Evolutionary conservation across 2,113 vertebrate genomes (phyloP).

Genomic region (Phaetusa simplex): DNA sequence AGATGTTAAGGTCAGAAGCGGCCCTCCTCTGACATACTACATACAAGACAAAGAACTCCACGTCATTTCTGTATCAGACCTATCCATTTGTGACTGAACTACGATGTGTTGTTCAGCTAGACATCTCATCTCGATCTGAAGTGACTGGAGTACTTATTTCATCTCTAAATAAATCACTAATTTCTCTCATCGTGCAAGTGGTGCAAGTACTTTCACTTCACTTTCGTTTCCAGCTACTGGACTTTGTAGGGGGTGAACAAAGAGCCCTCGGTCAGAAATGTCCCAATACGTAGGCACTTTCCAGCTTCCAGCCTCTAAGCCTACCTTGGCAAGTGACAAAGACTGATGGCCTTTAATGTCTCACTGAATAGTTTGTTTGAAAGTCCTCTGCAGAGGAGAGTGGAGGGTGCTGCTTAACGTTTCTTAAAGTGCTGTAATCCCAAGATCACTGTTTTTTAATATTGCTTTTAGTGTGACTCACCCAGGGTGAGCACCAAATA

Average conservation of each 20-base stretch:
- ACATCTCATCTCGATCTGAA: not conserved
- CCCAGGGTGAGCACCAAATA: not conserved
- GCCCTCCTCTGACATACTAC: not conserved
- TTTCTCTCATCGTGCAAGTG: not conserved
- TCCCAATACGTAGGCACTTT: not conserved
- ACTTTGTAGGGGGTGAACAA: not conserved
- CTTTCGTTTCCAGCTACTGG: not conserved
- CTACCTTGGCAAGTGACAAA: not conserved
- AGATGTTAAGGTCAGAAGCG: not conserved
- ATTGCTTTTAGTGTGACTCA: not conserved
- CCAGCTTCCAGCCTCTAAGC: not conserved
- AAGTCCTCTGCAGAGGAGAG: not conserved
- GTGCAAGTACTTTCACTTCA: not conserved
- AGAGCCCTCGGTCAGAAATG: not conserved
- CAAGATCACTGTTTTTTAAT: not conserved
- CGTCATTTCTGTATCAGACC: not conserved
- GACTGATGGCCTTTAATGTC: not conserved
- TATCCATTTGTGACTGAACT: not conserved
- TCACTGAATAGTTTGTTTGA: not conserved
- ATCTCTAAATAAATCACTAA: not conserved
- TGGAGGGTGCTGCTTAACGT: not conserved
- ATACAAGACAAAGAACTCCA: not conserved
- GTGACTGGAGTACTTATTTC: not conserved
- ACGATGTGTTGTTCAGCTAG: not conserved
- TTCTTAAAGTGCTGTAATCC: not conserved